These are phyloP conservation scores for Etheostoma perlongum DNA, from an alignment of 2,797 vertebrate genomes.

Conservation along the genomic window DNA sequence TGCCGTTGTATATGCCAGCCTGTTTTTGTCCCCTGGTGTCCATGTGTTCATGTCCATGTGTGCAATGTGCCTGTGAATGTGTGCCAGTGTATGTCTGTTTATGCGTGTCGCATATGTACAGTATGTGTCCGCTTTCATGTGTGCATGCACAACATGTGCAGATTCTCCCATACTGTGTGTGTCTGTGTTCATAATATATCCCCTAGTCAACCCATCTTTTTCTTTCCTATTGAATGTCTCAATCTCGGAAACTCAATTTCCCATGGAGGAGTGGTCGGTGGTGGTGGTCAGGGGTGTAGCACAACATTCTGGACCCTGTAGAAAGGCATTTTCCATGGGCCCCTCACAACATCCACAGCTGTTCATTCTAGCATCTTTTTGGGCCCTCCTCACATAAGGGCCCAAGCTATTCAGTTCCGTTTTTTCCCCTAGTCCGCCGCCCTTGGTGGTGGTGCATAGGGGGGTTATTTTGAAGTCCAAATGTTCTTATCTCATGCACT, in stretches of 20 bases:
- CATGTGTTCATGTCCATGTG: slow-evolving; percentile 38
- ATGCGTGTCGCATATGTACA: slow-evolving; percentile 8
- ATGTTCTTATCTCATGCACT: slow-evolving; percentile 87
- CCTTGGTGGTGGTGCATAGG: background rate
- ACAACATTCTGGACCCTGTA: too few species aligned
- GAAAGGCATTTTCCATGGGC: too few species aligned
- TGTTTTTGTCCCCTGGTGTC: slow-evolving; percentile 42
- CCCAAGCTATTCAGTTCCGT: too few species aligned
- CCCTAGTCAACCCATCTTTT: slow-evolving; percentile 41
- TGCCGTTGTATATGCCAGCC: slow-evolving; percentile 18
- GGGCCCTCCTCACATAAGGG: too few species aligned
- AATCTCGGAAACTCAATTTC: slow-evolving; percentile 78
- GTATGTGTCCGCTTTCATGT: background rate
- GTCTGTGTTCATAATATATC: slow-evolving; percentile 39
- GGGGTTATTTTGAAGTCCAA: slow-evolving; percentile 79
- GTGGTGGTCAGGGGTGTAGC: slow-evolving; percentile 9
- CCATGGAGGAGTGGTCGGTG: slow-evolving; percentile 66
- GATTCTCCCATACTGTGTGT: background rate
- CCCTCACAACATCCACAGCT: too few species aligned
- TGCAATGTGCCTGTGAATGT: slow-evolving; percentile 49
- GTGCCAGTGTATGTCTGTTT: slow-evolving; percentile 39
- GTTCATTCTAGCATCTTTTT: too few species aligned
- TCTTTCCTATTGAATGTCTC: slow-evolving; percentile 63
- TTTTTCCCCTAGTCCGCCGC: too few species aligned
- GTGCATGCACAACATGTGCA: background rate